Evolutionary conservation across 2,797 vertebrate genomes (phyloP).

Genomic region (Dicrostonyx torquatus): DNA sequence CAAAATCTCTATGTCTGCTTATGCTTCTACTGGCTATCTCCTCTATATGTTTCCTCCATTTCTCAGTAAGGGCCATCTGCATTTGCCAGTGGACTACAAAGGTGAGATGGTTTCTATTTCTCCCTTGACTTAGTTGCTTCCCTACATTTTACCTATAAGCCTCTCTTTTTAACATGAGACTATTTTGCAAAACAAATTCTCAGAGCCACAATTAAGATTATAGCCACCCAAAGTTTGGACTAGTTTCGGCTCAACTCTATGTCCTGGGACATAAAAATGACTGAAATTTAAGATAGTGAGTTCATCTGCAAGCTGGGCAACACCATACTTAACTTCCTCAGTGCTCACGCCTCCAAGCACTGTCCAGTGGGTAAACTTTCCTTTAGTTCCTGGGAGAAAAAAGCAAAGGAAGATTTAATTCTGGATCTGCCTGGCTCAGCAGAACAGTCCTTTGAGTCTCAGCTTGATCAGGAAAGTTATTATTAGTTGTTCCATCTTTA

Average conservation of each 20-base stretch:
- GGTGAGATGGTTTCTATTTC: neutral
- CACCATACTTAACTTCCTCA: neutral
- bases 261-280: neutral
- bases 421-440: neutral
- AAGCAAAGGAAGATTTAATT: neutral
- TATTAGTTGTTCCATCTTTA: neutral
- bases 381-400: neutral
- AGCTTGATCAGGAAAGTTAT: neutral
- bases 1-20: neutral
- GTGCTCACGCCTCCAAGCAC: neutral
- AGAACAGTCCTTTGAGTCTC: neutral
- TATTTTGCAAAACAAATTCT: neutral
- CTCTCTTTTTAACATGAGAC: constrained; percentile 31
- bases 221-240: neutral
- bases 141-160: neutral
- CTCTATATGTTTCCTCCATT: neutral
- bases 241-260: neutral
- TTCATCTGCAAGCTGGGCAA: neutral
- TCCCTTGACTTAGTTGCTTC: neutral
- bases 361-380: neutral
- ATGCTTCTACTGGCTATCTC: neutral
- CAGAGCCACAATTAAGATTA: neutral
- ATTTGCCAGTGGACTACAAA: neutral
- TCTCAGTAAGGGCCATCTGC: neutral
- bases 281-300: constrained; percentile 9